A percentile compares a stretch with the other conserved stretches of the same genome.
These are phyloP conservation scores for Gorsachius magnificus DNA, from an alignment of 2,797 vertebrate genomes.

Conservation along the genomic window DNA sequence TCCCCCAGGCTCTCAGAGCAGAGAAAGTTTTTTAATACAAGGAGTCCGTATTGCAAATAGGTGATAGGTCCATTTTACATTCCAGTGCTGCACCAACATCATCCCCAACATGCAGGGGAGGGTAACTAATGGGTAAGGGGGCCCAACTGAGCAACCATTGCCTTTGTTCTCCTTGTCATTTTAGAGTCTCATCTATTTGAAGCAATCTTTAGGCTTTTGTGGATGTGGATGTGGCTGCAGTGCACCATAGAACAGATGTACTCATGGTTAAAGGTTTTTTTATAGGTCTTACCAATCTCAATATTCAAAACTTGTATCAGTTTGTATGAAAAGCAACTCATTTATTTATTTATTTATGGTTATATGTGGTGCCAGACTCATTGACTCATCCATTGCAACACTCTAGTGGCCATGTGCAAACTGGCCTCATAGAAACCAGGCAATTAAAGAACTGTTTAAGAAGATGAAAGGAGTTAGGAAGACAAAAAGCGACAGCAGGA, in stretches of 20 bases:
- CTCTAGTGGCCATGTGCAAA: neutral
- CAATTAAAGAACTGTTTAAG: neutral
- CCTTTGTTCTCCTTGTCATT: neutral
- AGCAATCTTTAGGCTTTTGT: neutral
- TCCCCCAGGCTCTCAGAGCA: neutral
- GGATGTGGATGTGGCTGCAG: neutral
- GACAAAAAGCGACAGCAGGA: neutral
- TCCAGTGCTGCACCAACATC: neutral
- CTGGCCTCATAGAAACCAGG: neutral
- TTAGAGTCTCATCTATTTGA: neutral
- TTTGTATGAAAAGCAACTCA: neutral
- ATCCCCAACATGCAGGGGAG: neutral
- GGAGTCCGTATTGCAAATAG: neutral
- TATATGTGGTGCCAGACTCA: neutral
- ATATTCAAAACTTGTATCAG: neutral
- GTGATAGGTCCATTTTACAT: neutral
- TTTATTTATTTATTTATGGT: neutral
- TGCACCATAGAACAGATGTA: neutral
- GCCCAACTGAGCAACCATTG: neutral
- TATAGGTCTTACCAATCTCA: neutral
- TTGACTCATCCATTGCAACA: neutral
- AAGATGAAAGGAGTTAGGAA: neutral
- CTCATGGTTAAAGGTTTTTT: neutral
- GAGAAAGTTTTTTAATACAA: neutral
- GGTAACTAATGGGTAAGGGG: neutral